Evolutionary conservation across 1,140 invertebrate genomes (phyloP), one percentile per base, ranked within the genome.

Genomic region (Heterodera schachtii): DNA sequence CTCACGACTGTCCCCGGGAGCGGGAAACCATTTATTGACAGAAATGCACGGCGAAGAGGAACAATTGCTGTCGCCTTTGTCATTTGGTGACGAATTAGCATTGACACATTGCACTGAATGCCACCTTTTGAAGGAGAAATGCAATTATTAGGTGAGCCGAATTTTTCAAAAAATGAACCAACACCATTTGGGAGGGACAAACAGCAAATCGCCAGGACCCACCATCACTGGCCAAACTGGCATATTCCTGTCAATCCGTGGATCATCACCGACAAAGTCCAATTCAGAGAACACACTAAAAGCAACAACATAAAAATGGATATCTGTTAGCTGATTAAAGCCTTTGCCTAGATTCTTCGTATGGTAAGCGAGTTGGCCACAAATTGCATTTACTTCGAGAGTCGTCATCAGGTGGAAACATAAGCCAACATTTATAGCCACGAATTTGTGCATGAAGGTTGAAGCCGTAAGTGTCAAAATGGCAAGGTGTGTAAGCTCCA

Each of bases 381-480:
- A 90, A 73, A 7, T 41, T 8, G 13, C 19, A 19, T 19, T 64
- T 13, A 19, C 19, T 64, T 5, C 16, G 57, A 19, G 69, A 2
- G 84, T 85, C 81, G 92, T 92, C 66, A 94, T 92, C 81, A 92
- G 91, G 95, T 19, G 95, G 94, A 91, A 96, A 97, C n/a, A 98
- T 90, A 44, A 96, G 90, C 96, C 96, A 98, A 78, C 93, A 91
- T 91, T 98, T 98, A 86, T 95, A 95, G 85, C 43, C 82, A 46
- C 16, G 43, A 16, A 84, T 11, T 92, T 98, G 96, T 73, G 93
- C 94, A 41, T 98, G 93, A 87, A 98, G 93, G 91, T 98, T 98
- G 85, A 93, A 95, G 0, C 95, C 96, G 92, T 98, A 98, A 3
- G 95, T 94, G 90, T 98, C 96, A 90, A 94, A 93, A 91, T 98